A percentile compares a stretch with the other conserved stretches of the same genome.
Evolutionary conservation across 2,797 vertebrate genomes (phyloP).

Genomic region (Myiotriccus ornatus): DNA sequence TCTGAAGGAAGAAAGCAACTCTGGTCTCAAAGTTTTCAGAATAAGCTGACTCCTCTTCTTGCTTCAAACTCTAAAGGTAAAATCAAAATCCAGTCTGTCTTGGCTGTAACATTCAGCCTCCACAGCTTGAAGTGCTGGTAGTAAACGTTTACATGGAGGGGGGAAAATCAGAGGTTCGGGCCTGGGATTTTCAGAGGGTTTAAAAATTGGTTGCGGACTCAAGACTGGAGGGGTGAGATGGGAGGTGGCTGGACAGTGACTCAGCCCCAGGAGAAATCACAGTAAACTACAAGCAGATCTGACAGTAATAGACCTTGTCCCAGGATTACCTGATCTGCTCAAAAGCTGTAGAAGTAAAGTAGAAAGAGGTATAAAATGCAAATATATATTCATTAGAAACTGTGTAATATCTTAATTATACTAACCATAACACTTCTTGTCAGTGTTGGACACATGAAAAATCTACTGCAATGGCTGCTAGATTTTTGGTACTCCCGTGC

Average conservation of each 20-base stretch:
- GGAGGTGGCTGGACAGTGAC: accelerated
- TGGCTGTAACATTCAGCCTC: background rate
- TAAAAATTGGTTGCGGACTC: background rate
- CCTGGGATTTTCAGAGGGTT: background rate
- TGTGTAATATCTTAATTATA: background rate
- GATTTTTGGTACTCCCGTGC: background rate
- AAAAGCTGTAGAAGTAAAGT: background rate
- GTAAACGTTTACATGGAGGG: background rate
- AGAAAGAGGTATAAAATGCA: background rate
- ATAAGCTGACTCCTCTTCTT: background rate
- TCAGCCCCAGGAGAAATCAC: background rate
- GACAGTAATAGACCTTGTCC: background rate
- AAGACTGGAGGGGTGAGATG: background rate
- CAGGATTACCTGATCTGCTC: background rate
- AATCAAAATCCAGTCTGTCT: background rate
- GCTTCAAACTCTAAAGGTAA: background rate
- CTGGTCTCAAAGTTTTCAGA: background rate
- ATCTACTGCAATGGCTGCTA: background rate
- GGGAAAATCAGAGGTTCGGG: background rate
- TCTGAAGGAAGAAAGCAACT: background rate
- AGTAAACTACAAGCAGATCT: background rate
- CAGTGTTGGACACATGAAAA: background rate
- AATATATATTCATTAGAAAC: background rate
- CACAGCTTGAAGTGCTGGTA: background rate
- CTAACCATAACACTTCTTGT: background rate